phyloP scores from a whole-genome alignment of 1,140 invertebrate species.

The Zaprionus gabonicus region DNA sequence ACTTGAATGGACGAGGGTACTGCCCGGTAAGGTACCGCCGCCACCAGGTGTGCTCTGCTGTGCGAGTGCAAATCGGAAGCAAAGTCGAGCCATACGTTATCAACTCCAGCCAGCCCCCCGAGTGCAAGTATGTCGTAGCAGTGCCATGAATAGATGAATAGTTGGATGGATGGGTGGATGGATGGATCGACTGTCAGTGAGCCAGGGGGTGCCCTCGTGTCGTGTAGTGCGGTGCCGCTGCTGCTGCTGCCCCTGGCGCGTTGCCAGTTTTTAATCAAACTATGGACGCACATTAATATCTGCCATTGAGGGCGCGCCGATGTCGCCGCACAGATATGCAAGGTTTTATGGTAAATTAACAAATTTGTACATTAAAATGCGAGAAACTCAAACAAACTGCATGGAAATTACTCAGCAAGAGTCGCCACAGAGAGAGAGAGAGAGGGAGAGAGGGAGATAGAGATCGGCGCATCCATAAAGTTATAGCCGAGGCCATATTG shows the following conservation, averaged over 20 bases:
- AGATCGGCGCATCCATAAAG: conserved; percentile 25
- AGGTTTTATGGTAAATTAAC: conserved; percentile 84
- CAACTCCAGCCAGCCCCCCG: conserved; percentile 24
- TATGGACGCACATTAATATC: conserved; percentile 80
- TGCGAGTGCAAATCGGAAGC: conserved; percentile 12
- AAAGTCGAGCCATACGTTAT: conserved; percentile 26
- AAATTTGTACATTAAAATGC: conserved; percentile 84
- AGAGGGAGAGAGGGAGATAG: conserved; percentile 4
- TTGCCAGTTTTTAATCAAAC: conserved; percentile 80
- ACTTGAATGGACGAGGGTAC: conserved; percentile 7
- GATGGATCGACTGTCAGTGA: conserved; percentile 73
- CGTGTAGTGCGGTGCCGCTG: not conserved
- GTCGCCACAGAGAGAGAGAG: not conserved
- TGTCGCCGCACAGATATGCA: conserved; percentile 70
- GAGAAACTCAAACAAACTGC: conserved; percentile 79
- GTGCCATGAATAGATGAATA: conserved; percentile 35
- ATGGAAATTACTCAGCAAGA: conserved; percentile 74
- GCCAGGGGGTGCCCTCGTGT: conserved; percentile 15
- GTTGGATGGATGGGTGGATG: conserved; percentile 65
- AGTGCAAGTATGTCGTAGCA: not conserved
- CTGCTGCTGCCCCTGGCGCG: conserved; percentile 44
- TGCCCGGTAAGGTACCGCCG: not conserved
- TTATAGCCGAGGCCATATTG: conserved; percentile 50
- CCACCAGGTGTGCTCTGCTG: conserved; percentile 10
- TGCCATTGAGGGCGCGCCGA: conserved; percentile 58